These are phyloP conservation scores for Galaxias olidus DNA, from an alignment of 2,797 vertebrate genomes.

Conservation along the genomic window DNA sequence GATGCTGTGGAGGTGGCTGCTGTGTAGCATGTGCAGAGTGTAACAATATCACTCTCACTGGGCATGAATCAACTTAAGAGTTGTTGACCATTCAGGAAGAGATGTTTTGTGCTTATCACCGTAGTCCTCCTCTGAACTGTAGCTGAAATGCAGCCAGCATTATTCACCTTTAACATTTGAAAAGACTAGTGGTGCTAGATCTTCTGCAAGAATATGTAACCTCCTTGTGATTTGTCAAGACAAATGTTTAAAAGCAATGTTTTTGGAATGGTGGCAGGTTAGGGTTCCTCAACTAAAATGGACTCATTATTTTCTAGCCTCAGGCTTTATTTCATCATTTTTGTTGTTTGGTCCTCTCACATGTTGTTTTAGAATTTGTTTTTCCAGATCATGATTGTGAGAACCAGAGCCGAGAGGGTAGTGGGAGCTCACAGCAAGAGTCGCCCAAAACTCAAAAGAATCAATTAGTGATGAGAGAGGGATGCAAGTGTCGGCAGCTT, in stretches of 20 bases:
- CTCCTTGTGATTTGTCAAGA: constrained; percentile 86
- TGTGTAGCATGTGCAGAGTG: no score
- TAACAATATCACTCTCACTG: no score
- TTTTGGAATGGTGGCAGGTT: constrained; percentile 84
- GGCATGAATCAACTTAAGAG: no score
- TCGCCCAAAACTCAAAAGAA: constrained; percentile 78
- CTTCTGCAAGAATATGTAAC: constrained; percentile 83
- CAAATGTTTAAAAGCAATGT: constrained; percentile 81
- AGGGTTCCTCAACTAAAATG: constrained; percentile 82
- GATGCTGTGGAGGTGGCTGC: no score
- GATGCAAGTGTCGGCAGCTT: constrained; percentile 74
- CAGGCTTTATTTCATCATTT: constrained; percentile 82
- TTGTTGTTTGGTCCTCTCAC: constrained; percentile 80
- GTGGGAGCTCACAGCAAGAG: constrained; percentile 74
- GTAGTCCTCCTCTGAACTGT: constrained; percentile 11
- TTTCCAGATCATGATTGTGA: constrained; percentile 20
- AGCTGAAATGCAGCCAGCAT: constrained; percentile 73
- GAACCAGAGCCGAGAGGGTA: constrained; percentile 19
- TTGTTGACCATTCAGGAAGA: no score
- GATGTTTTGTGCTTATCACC: not conserved
- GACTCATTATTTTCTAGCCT: constrained; percentile 91
- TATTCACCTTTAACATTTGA: constrained; percentile 84
- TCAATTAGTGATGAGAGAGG: constrained; percentile 85
- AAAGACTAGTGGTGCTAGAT: constrained; percentile 81
- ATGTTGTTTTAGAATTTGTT: constrained; percentile 53